Percentiles rank a stretch among this genome's conserved stretches.
Conservation (phyloP, 2,797 vertebrate genomes). For the Echiichthys vipera region DNA sequence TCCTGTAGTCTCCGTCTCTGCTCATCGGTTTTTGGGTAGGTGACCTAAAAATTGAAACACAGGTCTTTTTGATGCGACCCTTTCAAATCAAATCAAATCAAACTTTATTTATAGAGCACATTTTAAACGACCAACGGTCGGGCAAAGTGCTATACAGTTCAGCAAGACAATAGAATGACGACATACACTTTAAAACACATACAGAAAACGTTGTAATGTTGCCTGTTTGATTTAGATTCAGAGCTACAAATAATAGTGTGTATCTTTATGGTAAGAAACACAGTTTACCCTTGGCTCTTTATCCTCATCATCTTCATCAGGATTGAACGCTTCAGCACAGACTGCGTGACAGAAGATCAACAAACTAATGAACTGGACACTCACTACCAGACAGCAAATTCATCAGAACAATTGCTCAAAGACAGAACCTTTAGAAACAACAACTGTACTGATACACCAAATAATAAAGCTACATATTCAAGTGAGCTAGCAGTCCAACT, state of each 20-base stretch:
- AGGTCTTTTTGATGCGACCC: too few relatives aligned
- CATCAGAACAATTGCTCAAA: background rate
- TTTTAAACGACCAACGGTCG: too few relatives aligned
- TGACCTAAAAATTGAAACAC: conserved; percentile 86
- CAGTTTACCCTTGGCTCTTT: conserved; percentile 91
- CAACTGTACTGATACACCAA: background rate
- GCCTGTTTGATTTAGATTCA: background rate
- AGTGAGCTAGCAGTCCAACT: background rate
- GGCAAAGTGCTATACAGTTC: too few relatives aligned
- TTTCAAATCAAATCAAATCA: too few relatives aligned
- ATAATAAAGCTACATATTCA: conserved; percentile 7
- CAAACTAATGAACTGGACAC: conserved; percentile 15
- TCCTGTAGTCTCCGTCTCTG: conserved; percentile 98
- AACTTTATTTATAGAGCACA: too few relatives aligned
- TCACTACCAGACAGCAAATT: background rate
- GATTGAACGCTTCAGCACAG: conserved; percentile 98
- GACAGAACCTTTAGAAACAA: background rate
- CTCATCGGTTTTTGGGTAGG: conserved; percentile 98
- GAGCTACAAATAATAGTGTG: background rate
- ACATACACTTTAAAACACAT: background rate
- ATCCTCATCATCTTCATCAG: conserved; percentile 98
- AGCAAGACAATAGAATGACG: too few relatives aligned
- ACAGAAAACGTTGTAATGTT: background rate
- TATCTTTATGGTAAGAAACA: background rate
- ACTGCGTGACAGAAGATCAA: conserved; percentile 80